phyloP scores from a whole-genome alignment of 2,888 invertebrate species.

The Drosophila pegasa region DNA sequence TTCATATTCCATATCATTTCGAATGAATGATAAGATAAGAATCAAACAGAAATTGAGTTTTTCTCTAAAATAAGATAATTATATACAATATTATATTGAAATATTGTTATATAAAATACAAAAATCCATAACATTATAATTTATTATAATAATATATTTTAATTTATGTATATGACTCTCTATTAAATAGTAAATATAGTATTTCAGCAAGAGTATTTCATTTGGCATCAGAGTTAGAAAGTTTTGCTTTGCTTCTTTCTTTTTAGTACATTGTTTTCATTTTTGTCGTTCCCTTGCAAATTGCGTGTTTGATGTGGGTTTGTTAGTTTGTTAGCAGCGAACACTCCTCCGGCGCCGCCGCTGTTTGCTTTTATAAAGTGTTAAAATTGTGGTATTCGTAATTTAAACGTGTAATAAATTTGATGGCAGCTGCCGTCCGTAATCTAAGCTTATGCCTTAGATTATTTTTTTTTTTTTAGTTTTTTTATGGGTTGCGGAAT shows the following conservation, averaged over 20 bases:
- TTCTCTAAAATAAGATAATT: too few relatives aligned
- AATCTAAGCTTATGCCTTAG: constrained; percentile 13
- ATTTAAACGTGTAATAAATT: constrained; percentile 29
- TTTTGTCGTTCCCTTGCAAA: constrained; percentile 61
- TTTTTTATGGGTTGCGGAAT: background rate
- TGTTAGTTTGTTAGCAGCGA: constrained; percentile 25
- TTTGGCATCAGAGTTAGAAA: too few relatives aligned
- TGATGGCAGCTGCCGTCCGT: constrained; percentile 50
- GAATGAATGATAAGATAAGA: too few relatives aligned
- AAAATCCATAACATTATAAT: too few relatives aligned
- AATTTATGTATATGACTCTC: background rate
- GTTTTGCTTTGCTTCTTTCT: constrained; percentile 1
- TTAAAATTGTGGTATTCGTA: constrained; percentile 74
- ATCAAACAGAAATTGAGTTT: too few relatives aligned
- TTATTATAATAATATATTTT: too few relatives aligned
- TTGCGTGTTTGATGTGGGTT: constrained; percentile 62
- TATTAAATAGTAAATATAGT: background rate
- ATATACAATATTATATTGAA: too few relatives aligned
- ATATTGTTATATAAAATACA: too few relatives aligned
- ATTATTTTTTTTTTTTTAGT: background rate
- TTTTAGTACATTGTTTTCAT: constrained; percentile 20
- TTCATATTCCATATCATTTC: too few relatives aligned
- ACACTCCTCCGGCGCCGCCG: constrained; percentile 3
- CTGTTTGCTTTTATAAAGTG: constrained; percentile 68
- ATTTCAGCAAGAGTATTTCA: background rate